Evolutionary conservation across 1,140 invertebrate species (phyloP).

Genomic region (Drosophila saltans): DNA sequence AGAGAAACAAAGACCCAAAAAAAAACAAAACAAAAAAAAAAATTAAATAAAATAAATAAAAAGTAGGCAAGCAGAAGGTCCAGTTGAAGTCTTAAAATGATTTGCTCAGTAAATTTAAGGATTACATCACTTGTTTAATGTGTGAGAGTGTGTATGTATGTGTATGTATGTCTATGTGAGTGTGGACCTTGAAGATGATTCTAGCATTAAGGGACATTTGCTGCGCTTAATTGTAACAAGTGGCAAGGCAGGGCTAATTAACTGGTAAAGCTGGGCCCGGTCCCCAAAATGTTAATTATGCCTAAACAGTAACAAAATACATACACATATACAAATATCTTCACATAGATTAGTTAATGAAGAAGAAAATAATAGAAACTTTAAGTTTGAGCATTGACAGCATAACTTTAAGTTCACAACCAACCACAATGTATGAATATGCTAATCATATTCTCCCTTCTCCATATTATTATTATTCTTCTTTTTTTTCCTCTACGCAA

Average conservation of each 20-base stretch:
- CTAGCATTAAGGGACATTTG: slow-evolving; percentile 17
- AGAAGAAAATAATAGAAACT: too few species aligned
- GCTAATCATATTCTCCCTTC: too few species aligned
- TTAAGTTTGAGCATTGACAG: too few species aligned
- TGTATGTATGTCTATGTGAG: background rate
- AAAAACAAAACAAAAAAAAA: slow-evolving; percentile 25
- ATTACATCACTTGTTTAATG: slow-evolving; percentile 16
- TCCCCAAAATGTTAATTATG: slow-evolving; percentile 13
- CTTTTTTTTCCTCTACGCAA: too few species aligned
- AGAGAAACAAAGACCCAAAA: background rate
- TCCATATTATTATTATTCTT: too few species aligned
- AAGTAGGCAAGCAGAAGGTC: slow-evolving; percentile 5
- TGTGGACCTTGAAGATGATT: background rate
- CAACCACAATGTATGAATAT: too few species aligned
- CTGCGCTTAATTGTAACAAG: slow-evolving; percentile 17
- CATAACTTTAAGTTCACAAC: too few species aligned
- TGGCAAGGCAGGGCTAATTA: slow-evolving; percentile 12
- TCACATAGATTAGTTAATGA: too few species aligned
- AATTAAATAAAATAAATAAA: slow-evolving; percentile 2
- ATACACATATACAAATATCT: background rate
- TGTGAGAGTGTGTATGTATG: background rate
- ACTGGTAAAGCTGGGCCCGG: background rate
- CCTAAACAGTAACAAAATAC: background rate
- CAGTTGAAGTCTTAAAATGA: slow-evolving; percentile 22
- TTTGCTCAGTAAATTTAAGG: slow-evolving; percentile 48